These are phyloP conservation scores for Heliconius erato DNA, from an alignment of 2,888 invertebrate genomes.

Conservation along the genomic window DNA sequence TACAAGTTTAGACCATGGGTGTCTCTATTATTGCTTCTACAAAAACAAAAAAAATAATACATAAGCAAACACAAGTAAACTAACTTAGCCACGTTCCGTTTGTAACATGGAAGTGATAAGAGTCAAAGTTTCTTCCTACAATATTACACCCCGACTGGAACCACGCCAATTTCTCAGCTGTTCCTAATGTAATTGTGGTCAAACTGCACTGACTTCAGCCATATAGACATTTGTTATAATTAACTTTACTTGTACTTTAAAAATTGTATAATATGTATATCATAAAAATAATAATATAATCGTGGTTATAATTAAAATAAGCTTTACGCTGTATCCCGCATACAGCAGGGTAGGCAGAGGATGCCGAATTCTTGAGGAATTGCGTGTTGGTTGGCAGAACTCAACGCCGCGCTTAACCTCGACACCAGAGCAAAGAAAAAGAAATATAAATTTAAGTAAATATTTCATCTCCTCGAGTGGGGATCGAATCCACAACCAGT, in stretches of 20 bases:
- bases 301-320: no score
- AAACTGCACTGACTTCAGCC: constrained; percentile 32
- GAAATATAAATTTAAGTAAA: no score
- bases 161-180: constrained; percentile 34
- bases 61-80: not conserved
- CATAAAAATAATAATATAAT: not conserved
- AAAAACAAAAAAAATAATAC: not conserved
- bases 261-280: not conserved
- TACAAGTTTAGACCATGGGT: no score
- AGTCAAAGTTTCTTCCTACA: constrained; percentile 45
- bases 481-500: no score
- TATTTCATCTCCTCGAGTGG: no score
- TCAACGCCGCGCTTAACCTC: no score
- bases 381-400: no score
- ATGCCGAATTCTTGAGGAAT: no score
- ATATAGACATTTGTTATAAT: constrained; percentile 21
- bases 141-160: constrained; percentile 44
- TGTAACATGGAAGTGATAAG: constrained; percentile 5
- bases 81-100: not conserved
- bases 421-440: no score
- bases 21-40: no score
- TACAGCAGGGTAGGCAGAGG: not conserved
- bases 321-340: no score
- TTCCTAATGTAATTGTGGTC: constrained; percentile 41
- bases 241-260: constrained; percentile 8